phyloP scores from a whole-genome alignment of 2,888 invertebrate genomes.

The Ceraclea dissimilis region DNA sequence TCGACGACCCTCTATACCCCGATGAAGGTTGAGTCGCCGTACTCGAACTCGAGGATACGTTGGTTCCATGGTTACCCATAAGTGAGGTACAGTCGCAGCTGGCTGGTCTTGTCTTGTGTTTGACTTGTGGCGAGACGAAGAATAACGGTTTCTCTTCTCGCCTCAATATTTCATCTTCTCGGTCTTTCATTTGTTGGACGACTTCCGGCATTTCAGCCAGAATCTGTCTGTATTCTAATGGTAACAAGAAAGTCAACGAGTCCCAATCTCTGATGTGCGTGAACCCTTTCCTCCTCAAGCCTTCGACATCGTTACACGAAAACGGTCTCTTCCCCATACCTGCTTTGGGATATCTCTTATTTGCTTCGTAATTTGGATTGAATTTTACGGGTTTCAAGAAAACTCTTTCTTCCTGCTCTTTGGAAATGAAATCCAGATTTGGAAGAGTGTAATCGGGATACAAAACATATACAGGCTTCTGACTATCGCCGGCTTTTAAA shows the following conservation, averaged over 20 bases:
- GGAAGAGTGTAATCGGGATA: slow-evolving; percentile 89
- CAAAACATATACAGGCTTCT: slow-evolving; percentile 79
- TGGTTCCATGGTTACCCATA: slow-evolving; percentile 45
- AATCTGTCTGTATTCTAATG: slow-evolving; percentile 73
- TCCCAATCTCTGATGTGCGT: slow-evolving; percentile 90
- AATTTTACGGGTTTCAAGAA: slow-evolving; percentile 65
- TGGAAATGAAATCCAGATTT: slow-evolving; percentile 71
- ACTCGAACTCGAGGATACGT: slow-evolving; percentile 59
- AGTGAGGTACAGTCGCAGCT: slow-evolving; percentile 54
- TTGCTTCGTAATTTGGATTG: slow-evolving; percentile 39
- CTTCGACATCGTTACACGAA: slow-evolving; percentile 76
- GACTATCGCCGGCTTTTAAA: slow-evolving; percentile 54
- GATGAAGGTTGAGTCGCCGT: slow-evolving; percentile 76
- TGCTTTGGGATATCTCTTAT: slow-evolving; percentile 32
- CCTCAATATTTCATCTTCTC: slow-evolving; percentile 35
- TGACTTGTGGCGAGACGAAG: slow-evolving; percentile 47
- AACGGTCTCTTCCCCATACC: slow-evolving; percentile 56
- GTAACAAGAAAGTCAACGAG: slow-evolving; percentile 80
- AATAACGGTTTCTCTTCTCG: slow-evolving; percentile 40
- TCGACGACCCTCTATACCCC: slow-evolving; percentile 80
- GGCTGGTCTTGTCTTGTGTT: slow-evolving; percentile 47
- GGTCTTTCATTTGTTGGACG: slow-evolving; percentile 54
- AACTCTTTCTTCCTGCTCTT: slow-evolving; percentile 54
- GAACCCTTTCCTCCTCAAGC: slow-evolving; percentile 70
- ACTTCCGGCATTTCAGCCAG: slow-evolving; percentile 75